Conservation (phyloP, 1,140 invertebrate species). For the Lasioglossum albipes region DNA sequence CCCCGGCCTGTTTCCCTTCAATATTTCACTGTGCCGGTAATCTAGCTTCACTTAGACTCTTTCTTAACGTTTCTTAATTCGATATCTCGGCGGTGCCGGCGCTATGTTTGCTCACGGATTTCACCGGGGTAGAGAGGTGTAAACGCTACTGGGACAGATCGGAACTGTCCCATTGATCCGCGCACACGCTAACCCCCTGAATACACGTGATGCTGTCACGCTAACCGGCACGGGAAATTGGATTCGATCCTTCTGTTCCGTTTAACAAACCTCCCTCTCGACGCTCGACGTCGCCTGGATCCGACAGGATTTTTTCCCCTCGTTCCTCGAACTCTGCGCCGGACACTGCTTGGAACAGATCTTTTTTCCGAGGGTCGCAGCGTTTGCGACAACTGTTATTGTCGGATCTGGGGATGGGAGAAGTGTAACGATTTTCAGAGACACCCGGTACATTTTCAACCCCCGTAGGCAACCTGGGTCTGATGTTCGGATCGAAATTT, state of each 20-base stretch:
- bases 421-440: too few relatives aligned
- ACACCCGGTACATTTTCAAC: too few relatives aligned
- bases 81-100: neutral
- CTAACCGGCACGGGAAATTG: conserved; percentile 55
- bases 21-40: neutral
- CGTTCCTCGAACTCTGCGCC: too few relatives aligned
- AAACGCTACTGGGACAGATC: conserved; percentile 43
- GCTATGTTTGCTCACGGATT: too few relatives aligned
- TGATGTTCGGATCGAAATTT: too few relatives aligned
- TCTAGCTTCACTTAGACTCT: too few relatives aligned
- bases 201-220: conserved; percentile 48
- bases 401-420: too few relatives aligned
- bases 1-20: too few relatives aligned
- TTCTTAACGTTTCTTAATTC: neutral
- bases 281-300: neutral
- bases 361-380: too few relatives aligned
- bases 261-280: conserved; percentile 19
- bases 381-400: too few relatives aligned
- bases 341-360: too few relatives aligned
- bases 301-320: neutral
- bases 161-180: conserved; percentile 33
- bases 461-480: too few relatives aligned
- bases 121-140: neutral
- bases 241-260: conserved; percentile 51
- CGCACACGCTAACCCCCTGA: conserved; percentile 26